A percentile compares a stretch with the other conserved stretches of the same genome.
Evolutionary conservation across 2,888 invertebrate species (phyloP).

Genomic region (Machimus rusticus): DNA sequence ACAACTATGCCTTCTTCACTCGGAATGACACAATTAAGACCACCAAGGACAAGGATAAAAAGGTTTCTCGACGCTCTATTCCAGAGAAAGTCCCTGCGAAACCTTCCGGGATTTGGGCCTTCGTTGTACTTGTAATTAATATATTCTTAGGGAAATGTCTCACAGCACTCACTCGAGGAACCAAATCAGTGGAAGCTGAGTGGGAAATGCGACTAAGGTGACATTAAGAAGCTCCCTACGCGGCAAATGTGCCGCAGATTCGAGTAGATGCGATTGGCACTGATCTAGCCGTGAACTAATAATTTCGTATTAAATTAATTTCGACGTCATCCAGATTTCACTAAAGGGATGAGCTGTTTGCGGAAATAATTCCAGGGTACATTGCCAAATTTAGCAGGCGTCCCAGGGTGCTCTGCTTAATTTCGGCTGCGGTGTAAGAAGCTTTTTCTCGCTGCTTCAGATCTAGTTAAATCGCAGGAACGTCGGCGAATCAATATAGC

Average conservation of each 20-base stretch:
- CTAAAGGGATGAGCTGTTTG: conserved; percentile 7
- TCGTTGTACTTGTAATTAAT: background rate
- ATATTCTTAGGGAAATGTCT: background rate
- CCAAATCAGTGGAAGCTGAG: background rate
- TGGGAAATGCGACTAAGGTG: background rate
- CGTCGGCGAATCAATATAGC: conserved; percentile 8
- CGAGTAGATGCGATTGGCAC: background rate
- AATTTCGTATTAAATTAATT: conserved; percentile 1
- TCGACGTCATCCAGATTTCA: background rate
- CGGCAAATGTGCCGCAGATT: background rate
- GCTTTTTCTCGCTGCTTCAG: background rate
- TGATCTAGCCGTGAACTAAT: background rate
- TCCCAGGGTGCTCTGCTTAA: background rate
- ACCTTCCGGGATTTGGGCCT: background rate
- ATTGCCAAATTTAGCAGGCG: background rate
- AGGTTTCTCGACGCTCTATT: background rate
- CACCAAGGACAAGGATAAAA: background rate
- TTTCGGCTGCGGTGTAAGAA: background rate
- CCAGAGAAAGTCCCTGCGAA: background rate
- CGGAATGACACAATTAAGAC: background rate
- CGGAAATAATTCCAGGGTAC: background rate
- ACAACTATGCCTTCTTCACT: background rate
- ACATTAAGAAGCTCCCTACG: background rate
- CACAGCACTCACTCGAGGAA: background rate
- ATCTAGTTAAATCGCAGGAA: background rate